Evolutionary conservation across 2,888 invertebrate species (phyloP).

Genomic region (Epinotia demarniana): DNA sequence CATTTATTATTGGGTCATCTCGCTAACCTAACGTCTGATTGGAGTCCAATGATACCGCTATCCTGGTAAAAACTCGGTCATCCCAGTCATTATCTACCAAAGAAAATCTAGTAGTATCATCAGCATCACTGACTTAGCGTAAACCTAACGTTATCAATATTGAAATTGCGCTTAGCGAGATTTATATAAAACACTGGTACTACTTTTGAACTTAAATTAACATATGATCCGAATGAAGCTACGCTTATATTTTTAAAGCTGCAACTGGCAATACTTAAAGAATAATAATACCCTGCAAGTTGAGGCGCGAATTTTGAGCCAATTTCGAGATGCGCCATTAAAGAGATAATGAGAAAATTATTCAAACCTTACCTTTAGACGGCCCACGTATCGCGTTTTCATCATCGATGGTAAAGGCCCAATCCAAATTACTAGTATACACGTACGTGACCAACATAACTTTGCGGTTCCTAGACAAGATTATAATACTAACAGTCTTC

Average conservation of each 20-base stretch:
- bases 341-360: constrained; percentile 71
- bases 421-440: constrained; percentile 47
- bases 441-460: constrained; percentile 28
- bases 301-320: constrained; percentile 63
- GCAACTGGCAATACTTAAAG: constrained; percentile 36
- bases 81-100: constrained; percentile 35
- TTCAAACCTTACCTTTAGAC: constrained; percentile 58
- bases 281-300: constrained; percentile 47
- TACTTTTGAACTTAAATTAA: constrained; percentile 13
- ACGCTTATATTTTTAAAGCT: constrained; percentile 16
- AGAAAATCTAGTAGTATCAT: constrained; percentile 30
- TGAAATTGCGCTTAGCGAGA: constrained; percentile 30
- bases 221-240: background rate
- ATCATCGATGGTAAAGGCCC: constrained; percentile 62
- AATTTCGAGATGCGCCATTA: constrained; percentile 70
- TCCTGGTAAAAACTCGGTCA: constrained; percentile 33
- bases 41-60: constrained; percentile 40
- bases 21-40: constrained; percentile 36
- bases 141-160: constrained; percentile 33
- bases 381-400: constrained; percentile 67
- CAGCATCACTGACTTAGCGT: constrained; percentile 26
- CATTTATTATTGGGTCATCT: constrained; percentile 25
- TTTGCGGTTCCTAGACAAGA: constrained; percentile 8
- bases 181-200: constrained; percentile 14
- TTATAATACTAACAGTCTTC: constrained; percentile 4